Base-by-base conservation (phyloP, 1,140 invertebrate species). In the Solenopsis invicta region DNA sequence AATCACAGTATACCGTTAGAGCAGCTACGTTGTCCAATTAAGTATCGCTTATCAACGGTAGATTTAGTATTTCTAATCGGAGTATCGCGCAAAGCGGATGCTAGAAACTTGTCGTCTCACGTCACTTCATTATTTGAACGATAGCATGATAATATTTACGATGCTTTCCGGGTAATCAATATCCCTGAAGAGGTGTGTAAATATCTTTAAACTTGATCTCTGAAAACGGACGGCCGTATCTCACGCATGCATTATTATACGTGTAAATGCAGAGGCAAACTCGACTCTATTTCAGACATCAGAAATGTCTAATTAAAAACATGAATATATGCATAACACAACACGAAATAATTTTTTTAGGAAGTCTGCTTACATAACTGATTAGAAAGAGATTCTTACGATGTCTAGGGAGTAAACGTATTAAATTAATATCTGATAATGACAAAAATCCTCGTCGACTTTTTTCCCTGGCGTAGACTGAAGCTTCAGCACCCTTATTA, bases 131-230 rank as follows among this genome's bases (percentile, higher is more conserved):
- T 81, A 71, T 71, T 81, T 56, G 78, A 81, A 5, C 37, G 41
- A 56, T 71, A 52, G 34, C 21, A 54, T 8, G 13, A 1, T 41
- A 41, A 52, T 56, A 66, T 69, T 56, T 69, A 54, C 34, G 21
- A 18, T 4, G n/a, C 62, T 76, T 76, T 50, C 81, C 71, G 41
- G 45, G 56, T 29, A 85, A 85, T 76, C 56, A 62, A 85, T 85
- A 85, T 76, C 4, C 21, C n/a, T 41, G 71, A 85, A 41, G 18
- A 62, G 21, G 21, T 75, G 37, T 45, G 69, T 76, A 76, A 76
- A 84, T 84, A 75, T 75, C 81, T 75, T 72, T 50, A 75, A 76
- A 85, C 29, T 85, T 37, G n/a, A 85, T 76, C 59, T 85, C 41
- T 76, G 71, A 34, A 67, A 76, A 75, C 52, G 37, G 59, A 37